Evolutionary conservation across 2,797 vertebrate species (phyloP).

Genomic region (Typhlichthys subterraneus): DNA sequence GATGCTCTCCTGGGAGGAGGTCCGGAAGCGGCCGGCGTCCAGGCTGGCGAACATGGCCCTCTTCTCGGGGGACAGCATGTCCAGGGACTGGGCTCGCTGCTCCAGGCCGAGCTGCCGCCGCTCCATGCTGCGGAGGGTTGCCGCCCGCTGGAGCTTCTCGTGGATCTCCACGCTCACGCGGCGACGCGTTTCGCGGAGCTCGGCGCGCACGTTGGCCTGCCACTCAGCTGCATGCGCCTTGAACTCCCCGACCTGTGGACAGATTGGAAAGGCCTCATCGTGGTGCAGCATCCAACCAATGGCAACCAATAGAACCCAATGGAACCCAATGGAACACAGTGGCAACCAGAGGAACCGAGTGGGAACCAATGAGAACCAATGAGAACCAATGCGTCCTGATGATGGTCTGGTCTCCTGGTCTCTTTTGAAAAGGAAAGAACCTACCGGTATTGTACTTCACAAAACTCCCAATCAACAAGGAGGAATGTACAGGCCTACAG

Average conservation of each 20-base stretch:
- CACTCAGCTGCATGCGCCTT: constrained; percentile 96
- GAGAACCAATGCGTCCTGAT: too few relatives aligned
- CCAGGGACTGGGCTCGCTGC: constrained; percentile 93
- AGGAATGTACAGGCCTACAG: too few relatives aligned
- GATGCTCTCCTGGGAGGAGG: constrained; percentile 96
- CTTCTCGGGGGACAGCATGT: constrained; percentile 96
- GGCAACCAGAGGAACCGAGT: too few relatives aligned
- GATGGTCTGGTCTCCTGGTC: too few relatives aligned
- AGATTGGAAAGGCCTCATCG: too few relatives aligned
- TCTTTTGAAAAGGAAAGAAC: too few relatives aligned
- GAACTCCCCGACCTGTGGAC: constrained; percentile 92
- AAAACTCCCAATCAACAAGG: too few relatives aligned
- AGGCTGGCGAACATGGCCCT: constrained; percentile 91
- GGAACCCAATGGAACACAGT: too few relatives aligned
- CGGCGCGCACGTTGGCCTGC: constrained; percentile 95
- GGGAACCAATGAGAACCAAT: too few relatives aligned
- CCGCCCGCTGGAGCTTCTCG: constrained; percentile 93
- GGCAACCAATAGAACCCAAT: too few relatives aligned
- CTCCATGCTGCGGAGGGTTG: constrained; percentile 98
- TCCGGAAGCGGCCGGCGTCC: constrained; percentile 89
- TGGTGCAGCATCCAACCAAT: too few relatives aligned
- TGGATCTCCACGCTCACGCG: constrained; percentile 95
- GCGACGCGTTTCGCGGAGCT: constrained; percentile 92
- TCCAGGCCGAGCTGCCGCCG: constrained; percentile 92
- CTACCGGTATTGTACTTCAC: too few relatives aligned